Evolutionary conservation across 2,113 vertebrate genomes (phyloP).

Genomic region (Gasterosteus nipponicus): DNA sequence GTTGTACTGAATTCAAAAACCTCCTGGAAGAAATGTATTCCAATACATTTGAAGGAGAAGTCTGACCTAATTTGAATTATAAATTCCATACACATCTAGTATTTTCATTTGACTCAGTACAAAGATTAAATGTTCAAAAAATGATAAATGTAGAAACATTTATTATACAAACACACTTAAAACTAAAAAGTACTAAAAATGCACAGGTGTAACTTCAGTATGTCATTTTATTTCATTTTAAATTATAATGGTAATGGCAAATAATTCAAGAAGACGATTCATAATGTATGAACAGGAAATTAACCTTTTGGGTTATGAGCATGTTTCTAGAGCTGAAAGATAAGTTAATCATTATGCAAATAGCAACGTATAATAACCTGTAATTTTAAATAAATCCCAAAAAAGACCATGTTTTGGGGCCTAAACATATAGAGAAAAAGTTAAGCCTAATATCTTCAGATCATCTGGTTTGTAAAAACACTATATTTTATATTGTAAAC

Average conservation of each 20-base stretch:
- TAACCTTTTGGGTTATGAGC: not conserved
- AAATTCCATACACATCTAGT: not conserved
- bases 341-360: not conserved
- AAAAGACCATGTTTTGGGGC: not conserved
- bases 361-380: not conserved
- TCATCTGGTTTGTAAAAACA: not conserved
- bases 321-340: constrained; percentile 1
- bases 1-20: not conserved
- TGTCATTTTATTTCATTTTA: not conserved
- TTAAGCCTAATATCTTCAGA: not conserved
- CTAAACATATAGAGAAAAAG: not conserved
- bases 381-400: not conserved
- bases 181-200: not conserved
- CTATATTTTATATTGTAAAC: not conserved
- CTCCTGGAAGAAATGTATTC: not conserved
- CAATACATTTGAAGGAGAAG: not conserved
- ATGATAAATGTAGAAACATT: not conserved
- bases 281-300: not conserved
- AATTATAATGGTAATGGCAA: not conserved
- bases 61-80: no score
- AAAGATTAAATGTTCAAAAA: not conserved
- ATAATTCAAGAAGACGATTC: not conserved
- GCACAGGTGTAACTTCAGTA: not conserved
- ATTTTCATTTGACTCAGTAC: not conserved
- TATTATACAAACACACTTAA: not conserved